Evolutionary conservation across 2,797 vertebrate genomes (phyloP), one percentile per base, ranked within the genome.

Genomic region (Manis pentadactyla): DNA sequence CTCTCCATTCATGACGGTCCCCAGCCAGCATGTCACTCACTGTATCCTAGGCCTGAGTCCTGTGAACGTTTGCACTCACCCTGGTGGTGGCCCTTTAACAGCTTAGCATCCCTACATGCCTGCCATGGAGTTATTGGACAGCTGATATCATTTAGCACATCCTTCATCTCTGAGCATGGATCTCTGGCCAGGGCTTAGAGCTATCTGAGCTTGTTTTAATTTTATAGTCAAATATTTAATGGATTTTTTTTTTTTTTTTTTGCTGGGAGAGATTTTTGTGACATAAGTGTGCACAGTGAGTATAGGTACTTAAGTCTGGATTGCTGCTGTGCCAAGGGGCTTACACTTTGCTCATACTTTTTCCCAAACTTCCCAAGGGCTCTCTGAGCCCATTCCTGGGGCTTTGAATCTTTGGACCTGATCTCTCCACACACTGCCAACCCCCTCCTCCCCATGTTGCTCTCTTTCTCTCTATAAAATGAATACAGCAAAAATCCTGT

Each of bases 401-500:
- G 69, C 34, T 75, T 37, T 73, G 71, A 61, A 6, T 83, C 75
- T 51, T 68, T 81, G 66, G 11, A 27, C 14, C 74, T 53, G 19
- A 23, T 66, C n/a, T 61, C 42, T 25, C 34, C 46, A 11, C 46
- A 46, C 46, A 46, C 46, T 12, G 46, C 46, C 46, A 46, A 39
- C 37, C 37, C 46, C 46, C 8, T 10, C 46, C 46, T 11, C 46
- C 46, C 46, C 46, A 46, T n/a, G 64, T 53, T 37, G 66, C 21
- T 29, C 34, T 18, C 37, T 25, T 27, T 42, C 74, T 59, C 27
- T 71, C 1, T 73, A 27, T 53, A 87, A 63, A 77, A 90, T 37
- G 90, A 91, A 61, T 25, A 51, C 53, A 71, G 91, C 82, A 49
- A 37, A 93, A 84, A 94, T 31, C 92, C 79, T 27, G 13, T 21